These are phyloP conservation scores for Ciconia maguari DNA, from an alignment of 2,113 vertebrate genomes.

Conservation along the genomic window DNA sequence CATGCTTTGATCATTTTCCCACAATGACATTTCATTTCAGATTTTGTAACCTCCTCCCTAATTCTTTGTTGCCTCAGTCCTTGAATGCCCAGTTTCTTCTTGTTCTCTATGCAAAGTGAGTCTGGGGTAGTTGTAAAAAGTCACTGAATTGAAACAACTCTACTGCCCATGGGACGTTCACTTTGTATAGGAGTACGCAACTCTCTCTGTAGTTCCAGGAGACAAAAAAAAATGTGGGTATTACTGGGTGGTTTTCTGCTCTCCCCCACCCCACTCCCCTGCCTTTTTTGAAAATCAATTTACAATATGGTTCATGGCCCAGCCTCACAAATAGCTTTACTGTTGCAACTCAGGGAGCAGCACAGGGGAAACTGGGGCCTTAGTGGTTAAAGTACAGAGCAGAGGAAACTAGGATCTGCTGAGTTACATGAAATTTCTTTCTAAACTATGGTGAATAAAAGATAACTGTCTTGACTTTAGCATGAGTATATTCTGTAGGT, in stretches of 20 bases:
- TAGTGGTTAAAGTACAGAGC: background rate
- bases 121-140: background rate
- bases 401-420: background rate
- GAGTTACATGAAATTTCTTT: background rate
- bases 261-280: background rate
- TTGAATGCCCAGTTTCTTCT: background rate
- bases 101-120: background rate
- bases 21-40: conserved; percentile 37
- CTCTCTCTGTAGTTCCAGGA: background rate
- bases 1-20: conserved; percentile 28
- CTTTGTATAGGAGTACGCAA: background rate
- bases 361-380: background rate
- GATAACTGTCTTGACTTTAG: background rate
- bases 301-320: background rate
- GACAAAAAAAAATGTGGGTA: background rate
- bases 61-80: background rate
- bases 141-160: background rate
- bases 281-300: background rate
- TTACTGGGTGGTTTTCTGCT: conserved; percentile 9
- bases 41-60: conserved; percentile 29
- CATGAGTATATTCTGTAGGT: background rate
- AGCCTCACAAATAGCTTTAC: background rate
- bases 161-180: background rate
- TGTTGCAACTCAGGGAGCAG: background rate
- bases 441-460: background rate